phyloP scores from a whole-genome alignment of 1,140 invertebrate species.

The Trichonephila clavata region DNA sequence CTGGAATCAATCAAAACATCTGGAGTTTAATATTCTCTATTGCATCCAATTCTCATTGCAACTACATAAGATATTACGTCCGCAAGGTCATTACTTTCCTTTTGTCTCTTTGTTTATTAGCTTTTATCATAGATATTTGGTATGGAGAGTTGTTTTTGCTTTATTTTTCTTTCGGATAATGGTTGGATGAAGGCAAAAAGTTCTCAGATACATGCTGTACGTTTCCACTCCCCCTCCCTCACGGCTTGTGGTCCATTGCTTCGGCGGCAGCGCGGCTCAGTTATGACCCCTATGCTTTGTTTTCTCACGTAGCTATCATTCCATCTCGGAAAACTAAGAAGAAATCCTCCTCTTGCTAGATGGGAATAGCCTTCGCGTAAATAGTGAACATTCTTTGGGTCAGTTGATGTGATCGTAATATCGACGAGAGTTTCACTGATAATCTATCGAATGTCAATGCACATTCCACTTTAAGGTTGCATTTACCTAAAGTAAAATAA shows the following conservation, averaged over 20 bases:
- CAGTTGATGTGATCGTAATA: neutral
- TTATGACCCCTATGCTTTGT: neutral
- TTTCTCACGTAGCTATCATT: conserved; percentile 9
- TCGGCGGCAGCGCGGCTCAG: neutral
- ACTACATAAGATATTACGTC: neutral
- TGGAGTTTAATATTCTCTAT: neutral
- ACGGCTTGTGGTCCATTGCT: neutral
- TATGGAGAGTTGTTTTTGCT: neutral
- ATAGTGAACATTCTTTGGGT: neutral
- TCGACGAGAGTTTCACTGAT: too few species aligned
- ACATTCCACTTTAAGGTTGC: too few species aligned
- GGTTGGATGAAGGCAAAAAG: neutral
- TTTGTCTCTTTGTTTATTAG: neutral
- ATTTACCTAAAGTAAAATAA: too few species aligned
- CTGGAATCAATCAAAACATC: too few species aligned
- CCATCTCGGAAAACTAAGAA: neutral
- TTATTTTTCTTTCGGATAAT: neutral
- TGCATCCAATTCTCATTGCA: neutral
- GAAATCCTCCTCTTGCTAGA: neutral
- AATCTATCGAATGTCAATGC: too few species aligned
- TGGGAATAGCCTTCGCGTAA: neutral
- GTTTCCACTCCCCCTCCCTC: neutral
- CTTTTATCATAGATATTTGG: conserved; percentile 1
- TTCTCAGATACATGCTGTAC: neutral
- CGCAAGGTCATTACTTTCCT: neutral